A percentile compares a stretch with the other conserved stretches of the same genome.
phyloP scores from a whole-genome alignment of 1,140 invertebrate genomes.

The Drosophila santomea region DNA sequence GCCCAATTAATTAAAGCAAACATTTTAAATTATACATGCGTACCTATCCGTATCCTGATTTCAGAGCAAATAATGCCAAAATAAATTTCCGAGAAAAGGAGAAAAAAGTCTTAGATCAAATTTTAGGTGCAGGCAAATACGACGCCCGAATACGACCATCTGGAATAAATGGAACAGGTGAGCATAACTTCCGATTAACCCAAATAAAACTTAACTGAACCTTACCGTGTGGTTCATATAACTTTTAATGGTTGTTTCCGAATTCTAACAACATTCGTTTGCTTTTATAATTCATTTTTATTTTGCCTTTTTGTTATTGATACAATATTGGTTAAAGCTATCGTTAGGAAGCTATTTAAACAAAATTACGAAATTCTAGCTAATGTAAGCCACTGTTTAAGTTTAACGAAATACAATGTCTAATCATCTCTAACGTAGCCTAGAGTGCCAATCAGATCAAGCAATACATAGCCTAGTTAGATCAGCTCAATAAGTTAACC shows the following conservation, averaged over 20 bases:
- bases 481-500: slow-evolving; percentile 47
- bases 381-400: slow-evolving; percentile 39
- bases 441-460: slow-evolving; percentile 31
- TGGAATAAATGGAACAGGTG: slow-evolving; percentile 96
- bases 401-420: slow-evolving; percentile 11
- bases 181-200: slow-evolving; percentile 72
- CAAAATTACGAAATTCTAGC: slow-evolving; percentile 24
- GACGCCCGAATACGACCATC: slow-evolving; percentile 96
- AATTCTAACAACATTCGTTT: slow-evolving; percentile 7
- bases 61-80: slow-evolving; percentile 88
- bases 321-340: slow-evolving; percentile 1
- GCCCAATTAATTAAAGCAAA: slow-evolving; percentile 33
- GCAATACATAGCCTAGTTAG: slow-evolving; percentile 56
- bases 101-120: slow-evolving; percentile 96
- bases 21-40: slow-evolving; percentile 81
- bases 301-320: neutral
- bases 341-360: slow-evolving; percentile 17
- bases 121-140: slow-evolving; percentile 94
- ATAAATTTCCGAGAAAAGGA: slow-evolving; percentile 96
- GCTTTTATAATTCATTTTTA: neutral
- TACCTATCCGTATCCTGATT: slow-evolving; percentile 84
- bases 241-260: slow-evolving; percentile 5
- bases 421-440: slow-evolving; percentile 36
- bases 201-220: slow-evolving; percentile 19
- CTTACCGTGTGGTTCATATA: slow-evolving; percentile 10